Conservation (phyloP, 1,140 invertebrate species). For the Samia ricini region DNA sequence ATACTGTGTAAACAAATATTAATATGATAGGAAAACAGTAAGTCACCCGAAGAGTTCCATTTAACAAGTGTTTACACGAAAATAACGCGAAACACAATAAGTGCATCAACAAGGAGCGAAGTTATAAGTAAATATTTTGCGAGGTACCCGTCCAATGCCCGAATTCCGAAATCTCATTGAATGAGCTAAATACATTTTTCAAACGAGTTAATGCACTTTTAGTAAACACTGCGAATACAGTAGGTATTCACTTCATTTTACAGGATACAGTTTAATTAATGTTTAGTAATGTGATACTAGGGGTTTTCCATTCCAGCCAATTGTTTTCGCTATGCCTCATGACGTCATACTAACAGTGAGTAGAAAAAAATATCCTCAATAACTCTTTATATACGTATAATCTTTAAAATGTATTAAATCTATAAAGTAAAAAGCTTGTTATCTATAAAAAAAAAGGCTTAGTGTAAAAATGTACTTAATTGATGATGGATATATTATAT, state of each 20-base stretch:
- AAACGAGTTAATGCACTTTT: slow-evolving; percentile 53
- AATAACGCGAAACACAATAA: slow-evolving; percentile 26
- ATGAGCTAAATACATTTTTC: slow-evolving; percentile 45
- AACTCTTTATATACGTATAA: no score
- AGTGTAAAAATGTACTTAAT: no score
- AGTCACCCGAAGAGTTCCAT: slow-evolving; percentile 10
- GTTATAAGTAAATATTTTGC: slow-evolving; percentile 38
- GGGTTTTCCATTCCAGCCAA: no score
- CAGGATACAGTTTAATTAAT: not conserved
- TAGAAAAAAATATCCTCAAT: no score
- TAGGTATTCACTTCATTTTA: not conserved
- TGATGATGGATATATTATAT: no score
- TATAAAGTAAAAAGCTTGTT: no score
- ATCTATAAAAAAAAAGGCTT: no score
- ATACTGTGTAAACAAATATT: not conserved
- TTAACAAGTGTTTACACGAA: slow-evolving; percentile 13
- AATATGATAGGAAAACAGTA: slow-evolving; percentile 6
- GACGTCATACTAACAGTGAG: no score
- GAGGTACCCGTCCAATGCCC: slow-evolving; percentile 25
- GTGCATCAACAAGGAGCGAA: slow-evolving; percentile 29
- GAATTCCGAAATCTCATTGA: slow-evolving; percentile 42
- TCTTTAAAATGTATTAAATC: no score
- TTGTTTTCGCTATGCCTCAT: no score
- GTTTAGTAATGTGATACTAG: not conserved
- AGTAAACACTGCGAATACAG: not conserved